Base-by-base conservation (phyloP, 1,140 invertebrate species). In the Camponotus vicinus region DNA sequence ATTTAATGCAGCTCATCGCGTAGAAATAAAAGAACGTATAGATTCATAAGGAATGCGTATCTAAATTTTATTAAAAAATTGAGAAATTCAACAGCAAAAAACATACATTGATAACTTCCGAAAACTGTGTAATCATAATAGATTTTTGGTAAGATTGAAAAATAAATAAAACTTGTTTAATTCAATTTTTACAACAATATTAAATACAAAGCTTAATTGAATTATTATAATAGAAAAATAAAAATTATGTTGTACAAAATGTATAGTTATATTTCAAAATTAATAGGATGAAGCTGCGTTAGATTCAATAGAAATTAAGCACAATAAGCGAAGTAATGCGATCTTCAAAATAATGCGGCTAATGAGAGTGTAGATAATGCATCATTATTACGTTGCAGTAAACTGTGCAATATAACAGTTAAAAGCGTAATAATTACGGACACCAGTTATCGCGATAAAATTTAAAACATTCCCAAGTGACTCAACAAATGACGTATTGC, bases 351-450 rank as follows among this genome's bases (percentile, higher is more conserved):
- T 80, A 80, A 80, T 75, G n/a, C 40, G 13, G 55, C 79, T 83
- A 83, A 83, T 75, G 40, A 73, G 55, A 83, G 37, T 37, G 27
- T 83, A 49, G 40, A 73, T 82, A 82, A 82, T 83, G 32, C 79
- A 83, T 83, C 79, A 45, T 61, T 49, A 83, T 75, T 59, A 73
- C 79, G 67, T 73, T 82, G 18, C 27, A 45, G 55, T 75, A 83
- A 83, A 83, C 69, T 57, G 69, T 32, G 55, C 55, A 34, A 32
- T 18, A 61, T 83, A 61, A 37, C 79, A 75, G 69, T 83, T 75
- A 83, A 83, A 83, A 83, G 79, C 79, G 57, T 61, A 73, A 83
- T 75, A 83, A 83, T 83, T 75, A 75, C 52, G 40, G 55, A 37
- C 55, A 69, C 79, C 55, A 73, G 79, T 82, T 82, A 82, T 61